phyloP scores from a whole-genome alignment of 1,140 invertebrate genomes.

The Cotesia glomerata region DNA sequence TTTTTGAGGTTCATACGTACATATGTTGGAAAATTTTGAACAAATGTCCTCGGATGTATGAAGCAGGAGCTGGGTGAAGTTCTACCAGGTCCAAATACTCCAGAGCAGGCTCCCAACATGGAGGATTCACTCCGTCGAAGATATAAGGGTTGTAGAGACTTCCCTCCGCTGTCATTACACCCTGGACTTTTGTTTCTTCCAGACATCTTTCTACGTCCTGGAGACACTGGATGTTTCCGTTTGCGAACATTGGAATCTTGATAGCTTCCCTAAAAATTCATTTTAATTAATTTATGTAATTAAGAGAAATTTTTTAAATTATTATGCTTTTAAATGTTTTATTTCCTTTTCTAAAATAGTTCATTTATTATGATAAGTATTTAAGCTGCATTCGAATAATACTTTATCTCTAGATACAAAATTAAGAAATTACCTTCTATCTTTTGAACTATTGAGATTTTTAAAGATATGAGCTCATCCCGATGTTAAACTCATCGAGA shows the following conservation, averaged over 20 bases:
- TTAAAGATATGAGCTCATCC: too few species aligned
- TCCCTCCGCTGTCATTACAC: conserved; percentile 92
- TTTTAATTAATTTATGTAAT: too few species aligned
- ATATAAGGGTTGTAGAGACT: conserved; percentile 94
- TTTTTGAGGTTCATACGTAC: conserved; percentile 67
- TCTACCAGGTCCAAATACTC: conserved; percentile 90
- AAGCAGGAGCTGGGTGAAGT: conserved; percentile 86
- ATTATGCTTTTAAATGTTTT: too few species aligned
- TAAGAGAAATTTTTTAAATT: too few species aligned
- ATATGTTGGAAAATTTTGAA: conserved; percentile 97
- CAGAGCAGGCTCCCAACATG: conserved; percentile 85
- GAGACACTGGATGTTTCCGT: conserved; percentile 95
- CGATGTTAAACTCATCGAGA: too few species aligned
- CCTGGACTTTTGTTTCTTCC: conserved; percentile 83
- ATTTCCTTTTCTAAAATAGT: too few species aligned
- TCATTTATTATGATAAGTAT: too few species aligned
- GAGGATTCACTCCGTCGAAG: conserved; percentile 78
- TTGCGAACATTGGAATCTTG: conserved; percentile 93
- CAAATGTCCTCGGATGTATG: conserved; percentile 91
- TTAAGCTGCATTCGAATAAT: too few species aligned
- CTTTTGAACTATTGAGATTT: too few species aligned
- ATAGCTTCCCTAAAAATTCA: conserved; percentile 74
- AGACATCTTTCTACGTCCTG: conserved; percentile 89
- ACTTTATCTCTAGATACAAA: too few species aligned
- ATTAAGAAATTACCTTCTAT: too few species aligned